A percentile compares a stretch with the other conserved stretches of the same genome.
These are phyloP conservation scores for Plectropomus leopardus DNA, from an alignment of 2,113 vertebrate genomes.

Conservation along the genomic window DNA sequence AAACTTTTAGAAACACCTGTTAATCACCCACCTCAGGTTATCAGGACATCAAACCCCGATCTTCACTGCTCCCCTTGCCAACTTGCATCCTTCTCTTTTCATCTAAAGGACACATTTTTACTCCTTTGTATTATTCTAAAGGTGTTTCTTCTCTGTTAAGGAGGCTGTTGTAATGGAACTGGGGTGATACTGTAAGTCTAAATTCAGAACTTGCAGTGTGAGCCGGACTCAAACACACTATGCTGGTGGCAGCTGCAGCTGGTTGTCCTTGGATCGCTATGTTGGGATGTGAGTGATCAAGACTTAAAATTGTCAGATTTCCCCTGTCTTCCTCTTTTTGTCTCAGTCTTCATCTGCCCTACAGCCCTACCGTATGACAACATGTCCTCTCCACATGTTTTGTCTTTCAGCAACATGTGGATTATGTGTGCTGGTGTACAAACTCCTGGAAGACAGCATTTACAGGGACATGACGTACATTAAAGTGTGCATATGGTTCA, in stretches of 20 bases:
- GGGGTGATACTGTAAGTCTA: slow-evolving; percentile 5
- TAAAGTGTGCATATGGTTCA: slow-evolving; percentile 22
- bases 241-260: slow-evolving; percentile 25
- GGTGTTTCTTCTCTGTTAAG: slow-evolving; percentile 11
- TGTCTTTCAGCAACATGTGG: slow-evolving; percentile 21
- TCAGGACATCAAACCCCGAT: slow-evolving; percentile 60
- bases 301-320: slow-evolving; percentile 45
- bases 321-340: slow-evolving; percentile 59
- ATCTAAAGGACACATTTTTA: slow-evolving; percentile 26
- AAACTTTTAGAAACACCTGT: slow-evolving; percentile 46
- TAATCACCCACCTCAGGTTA: slow-evolving; percentile 76
- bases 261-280: slow-evolving; percentile 26
- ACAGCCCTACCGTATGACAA: not conserved
- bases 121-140: slow-evolving; percentile 23
- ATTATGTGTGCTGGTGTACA: slow-evolving; percentile 20
- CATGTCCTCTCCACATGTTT: slow-evolving; percentile 25
- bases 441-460: slow-evolving; percentile 31
- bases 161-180: slow-evolving; percentile 30
- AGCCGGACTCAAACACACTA: slow-evolving; percentile 9
- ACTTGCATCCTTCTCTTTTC: slow-evolving; percentile 23
- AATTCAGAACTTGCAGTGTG: slow-evolving; percentile 28
- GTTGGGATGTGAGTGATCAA: slow-evolving; percentile 27
- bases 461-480: slow-evolving; percentile 16
- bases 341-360: slow-evolving; percentile 57
- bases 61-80: slow-evolving; percentile 61